Conservation (phyloP, 2,888 invertebrate genomes). For the Cactoblastis cactorum region DNA sequence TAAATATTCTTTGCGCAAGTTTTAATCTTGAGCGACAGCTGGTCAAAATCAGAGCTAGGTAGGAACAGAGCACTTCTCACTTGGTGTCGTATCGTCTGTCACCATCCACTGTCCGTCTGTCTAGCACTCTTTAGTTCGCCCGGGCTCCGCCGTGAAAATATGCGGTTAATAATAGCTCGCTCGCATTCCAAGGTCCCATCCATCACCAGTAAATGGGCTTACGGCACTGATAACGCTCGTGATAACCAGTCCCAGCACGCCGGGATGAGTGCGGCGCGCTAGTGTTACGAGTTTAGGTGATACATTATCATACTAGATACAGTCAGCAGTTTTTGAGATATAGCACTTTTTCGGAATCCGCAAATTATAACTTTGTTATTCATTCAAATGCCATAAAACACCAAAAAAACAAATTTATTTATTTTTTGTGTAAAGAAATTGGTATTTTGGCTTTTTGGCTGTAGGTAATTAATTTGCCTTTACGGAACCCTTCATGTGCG, state of each 20-base stretch:
- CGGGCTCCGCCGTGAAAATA: neutral
- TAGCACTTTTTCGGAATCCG: no score
- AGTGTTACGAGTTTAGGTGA: neutral
- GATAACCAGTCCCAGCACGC: neutral
- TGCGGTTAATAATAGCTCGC: neutral
- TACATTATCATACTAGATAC: neutral
- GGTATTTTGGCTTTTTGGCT: no score
- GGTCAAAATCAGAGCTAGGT: neutral
- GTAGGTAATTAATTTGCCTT: no score
- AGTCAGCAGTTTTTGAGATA: neutral
- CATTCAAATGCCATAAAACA: no score
- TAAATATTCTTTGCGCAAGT: no score
- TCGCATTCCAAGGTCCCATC: neutral
- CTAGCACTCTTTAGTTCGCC: neutral
- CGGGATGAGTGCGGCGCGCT: neutral
- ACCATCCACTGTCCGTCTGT: neutral
- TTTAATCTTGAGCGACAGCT: neutral
- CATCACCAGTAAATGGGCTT: conserved; percentile 4
- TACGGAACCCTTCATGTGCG: no score
- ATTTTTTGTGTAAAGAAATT: no score
- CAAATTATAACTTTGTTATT: no score
- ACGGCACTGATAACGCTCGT: conserved; percentile 3
- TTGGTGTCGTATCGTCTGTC: neutral
- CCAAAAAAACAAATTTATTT: no score
- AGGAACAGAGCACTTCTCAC: neutral